phyloP scores from a whole-genome alignment of 2,113 vertebrate species.

The Guaruba guarouba region DNA sequence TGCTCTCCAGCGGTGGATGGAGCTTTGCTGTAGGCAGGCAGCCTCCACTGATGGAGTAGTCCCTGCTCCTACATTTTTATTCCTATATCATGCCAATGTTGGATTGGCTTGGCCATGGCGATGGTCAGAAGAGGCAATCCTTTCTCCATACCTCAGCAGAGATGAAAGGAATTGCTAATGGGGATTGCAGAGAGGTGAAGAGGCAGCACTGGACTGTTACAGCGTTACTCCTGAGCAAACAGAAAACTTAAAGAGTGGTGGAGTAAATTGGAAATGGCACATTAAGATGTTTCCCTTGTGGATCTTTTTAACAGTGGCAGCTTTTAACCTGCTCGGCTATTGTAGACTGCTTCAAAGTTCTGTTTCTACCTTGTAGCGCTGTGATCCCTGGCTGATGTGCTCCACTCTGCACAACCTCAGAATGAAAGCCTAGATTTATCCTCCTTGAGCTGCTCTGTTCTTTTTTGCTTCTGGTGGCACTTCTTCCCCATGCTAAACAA shows the following conservation, averaged over 20 bases:
- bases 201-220: neutral
- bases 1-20: neutral
- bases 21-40: neutral
- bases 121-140: neutral
- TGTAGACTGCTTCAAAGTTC: neutral
- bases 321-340: neutral
- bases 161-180: neutral
- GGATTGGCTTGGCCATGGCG: neutral
- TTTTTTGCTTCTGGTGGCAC: neutral
- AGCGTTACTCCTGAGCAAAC: neutral
- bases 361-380: neutral
- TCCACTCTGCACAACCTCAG: neutral
- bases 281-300: neutral
- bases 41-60: neutral
- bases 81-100: neutral
- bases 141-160: neutral
- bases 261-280: neutral
- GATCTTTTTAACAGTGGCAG: neutral
- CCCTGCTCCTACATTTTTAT: neutral
- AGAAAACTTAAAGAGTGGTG: neutral
- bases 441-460: neutral
- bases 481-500: neutral
- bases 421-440: neutral
- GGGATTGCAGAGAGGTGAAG: neutral
- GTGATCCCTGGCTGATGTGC: fast-evolving